These are phyloP conservation scores for Trichoplax adhaerens DNA, from an alignment of 37 sponge, comb jelly and placozoan genomes.

Conservation along the genomic window DNA sequence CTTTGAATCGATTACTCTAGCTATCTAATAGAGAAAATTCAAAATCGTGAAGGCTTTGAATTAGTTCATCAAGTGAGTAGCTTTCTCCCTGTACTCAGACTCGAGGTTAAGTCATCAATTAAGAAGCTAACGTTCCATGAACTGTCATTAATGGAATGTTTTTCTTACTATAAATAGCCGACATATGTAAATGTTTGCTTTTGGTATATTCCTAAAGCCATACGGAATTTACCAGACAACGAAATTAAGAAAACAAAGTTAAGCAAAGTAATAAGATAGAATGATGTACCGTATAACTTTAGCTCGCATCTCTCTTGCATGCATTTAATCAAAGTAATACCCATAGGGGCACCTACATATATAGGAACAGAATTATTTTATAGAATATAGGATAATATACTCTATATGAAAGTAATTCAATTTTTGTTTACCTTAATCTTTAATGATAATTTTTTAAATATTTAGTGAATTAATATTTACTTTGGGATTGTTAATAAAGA, in stretches of 20 bases:
- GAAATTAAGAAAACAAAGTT: conserved; percentile 18
- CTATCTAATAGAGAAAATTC: conserved; percentile 22
- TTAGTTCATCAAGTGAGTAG: conserved; percentile 32
- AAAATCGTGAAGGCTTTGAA: conserved; percentile 45
- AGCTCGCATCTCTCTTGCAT: too few relatives aligned
- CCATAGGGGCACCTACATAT: too few relatives aligned
- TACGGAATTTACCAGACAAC: conserved; percentile 20
- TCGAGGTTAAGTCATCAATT: too few relatives aligned
- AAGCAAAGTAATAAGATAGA: conserved; percentile 8
- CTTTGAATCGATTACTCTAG: neutral
- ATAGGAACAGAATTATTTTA: too few relatives aligned
- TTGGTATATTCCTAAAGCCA: conserved; percentile 47
- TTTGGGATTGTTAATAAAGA: too few relatives aligned
- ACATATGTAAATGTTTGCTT: conserved; percentile 66
- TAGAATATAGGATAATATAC: too few relatives aligned
- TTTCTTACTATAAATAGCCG: conserved; percentile 12
- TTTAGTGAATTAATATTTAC: too few relatives aligned
- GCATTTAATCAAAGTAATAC: too few relatives aligned
- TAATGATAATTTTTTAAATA: too few relatives aligned
- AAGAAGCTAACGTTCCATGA: neutral
- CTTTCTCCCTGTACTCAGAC: neutral
- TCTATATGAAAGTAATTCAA: too few relatives aligned
- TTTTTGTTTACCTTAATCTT: too few relatives aligned
- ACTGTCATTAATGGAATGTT: neutral
- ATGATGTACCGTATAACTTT: too few relatives aligned